Evolutionary conservation across 2,797 vertebrate genomes (phyloP), one percentile per base, ranked within the genome.

Genomic region (Pipistrellus nathusii): DNA sequence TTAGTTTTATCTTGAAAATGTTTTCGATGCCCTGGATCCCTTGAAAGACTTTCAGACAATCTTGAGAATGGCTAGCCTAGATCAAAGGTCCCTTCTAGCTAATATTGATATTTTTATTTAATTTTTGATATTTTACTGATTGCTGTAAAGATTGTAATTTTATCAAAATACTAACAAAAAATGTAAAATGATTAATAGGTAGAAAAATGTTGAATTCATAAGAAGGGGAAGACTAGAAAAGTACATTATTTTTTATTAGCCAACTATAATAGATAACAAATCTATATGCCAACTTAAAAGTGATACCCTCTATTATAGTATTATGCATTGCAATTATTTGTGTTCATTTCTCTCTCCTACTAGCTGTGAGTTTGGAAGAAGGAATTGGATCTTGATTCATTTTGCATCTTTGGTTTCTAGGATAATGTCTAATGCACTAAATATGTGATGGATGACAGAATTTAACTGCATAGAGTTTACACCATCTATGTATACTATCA

Each of bases 131-230:
- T 32, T 25, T 72, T 87, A 18, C 35, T 77, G 9, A 23, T 38
- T 83, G 7, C 81, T 62, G 35, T 62, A 8, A 91, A 53, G 68
- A 71, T 62, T 75, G 72, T 76, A 30, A 88, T 62, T 62, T 62
- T 68, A 44, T 59, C 30, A 81, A 95, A 95, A 62, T 75, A 85
- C 18, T 85, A 82, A 57, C 32, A 55, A 86, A 88, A 32, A 75
- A 23, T 48, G 57, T 80, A 8, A 94, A 46, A 9, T 71, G 38
- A 92, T n/a, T 27, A 55, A 25, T 38, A 73, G 30, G 72, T 48
- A 93, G 38, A 62, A 88, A 82, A 84, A 81, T 75, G 35, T 15
- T 77, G 13, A 48, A 25, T 71, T 94, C 23, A 53, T 66, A 66
- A 32, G 15, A 32, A 17, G 64, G 64, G 64, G n/a, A 66, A 18